Conservation (phyloP, 1,140 invertebrate species). For the Gryllus bimaculatus region DNA sequence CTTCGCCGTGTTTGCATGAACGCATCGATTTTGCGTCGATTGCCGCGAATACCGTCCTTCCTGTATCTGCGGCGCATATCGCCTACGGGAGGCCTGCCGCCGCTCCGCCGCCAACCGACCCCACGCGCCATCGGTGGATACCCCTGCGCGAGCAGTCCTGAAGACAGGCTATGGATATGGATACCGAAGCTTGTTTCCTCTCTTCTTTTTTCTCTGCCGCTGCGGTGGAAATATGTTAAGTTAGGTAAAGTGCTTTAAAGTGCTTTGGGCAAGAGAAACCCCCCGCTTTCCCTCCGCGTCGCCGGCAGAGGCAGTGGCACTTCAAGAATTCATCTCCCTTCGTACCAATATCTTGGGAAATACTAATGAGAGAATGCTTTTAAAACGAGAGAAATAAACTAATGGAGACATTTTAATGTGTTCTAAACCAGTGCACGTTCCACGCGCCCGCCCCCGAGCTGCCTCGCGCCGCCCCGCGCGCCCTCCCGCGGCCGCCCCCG, state of each 20-base stretch:
- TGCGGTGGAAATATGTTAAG: conserved; percentile 19
- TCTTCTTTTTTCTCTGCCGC: background rate
- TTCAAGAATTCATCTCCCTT: conserved; percentile 5
- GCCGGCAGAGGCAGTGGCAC: background rate
- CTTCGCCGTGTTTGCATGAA: background rate
- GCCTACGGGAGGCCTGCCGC: background rate
- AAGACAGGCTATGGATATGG: background rate
- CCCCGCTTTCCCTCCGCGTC: background rate
- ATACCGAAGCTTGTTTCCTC: background rate
- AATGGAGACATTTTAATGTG: conserved; percentile 21
- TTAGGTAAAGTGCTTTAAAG: conserved; percentile 21
- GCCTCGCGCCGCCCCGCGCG: too few species aligned
- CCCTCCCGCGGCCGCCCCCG: too few species aligned
- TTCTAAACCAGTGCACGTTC: conserved; percentile 11
- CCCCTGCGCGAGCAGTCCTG: background rate
- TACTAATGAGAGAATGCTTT: conserved; percentile 28
- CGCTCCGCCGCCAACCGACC: too few species aligned
- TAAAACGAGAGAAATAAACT: conserved; percentile 22
- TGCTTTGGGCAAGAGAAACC: conserved; percentile 8
- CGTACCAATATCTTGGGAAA: conserved; percentile 11
- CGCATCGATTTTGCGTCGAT: background rate
- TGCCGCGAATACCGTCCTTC: background rate
- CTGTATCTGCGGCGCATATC: background rate
- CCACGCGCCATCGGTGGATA: background rate
- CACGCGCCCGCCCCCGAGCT: background rate